These are phyloP conservation scores for Macroteleia sp. DNA, from an alignment of 2,888 invertebrate species.

Conservation along the genomic window DNA sequence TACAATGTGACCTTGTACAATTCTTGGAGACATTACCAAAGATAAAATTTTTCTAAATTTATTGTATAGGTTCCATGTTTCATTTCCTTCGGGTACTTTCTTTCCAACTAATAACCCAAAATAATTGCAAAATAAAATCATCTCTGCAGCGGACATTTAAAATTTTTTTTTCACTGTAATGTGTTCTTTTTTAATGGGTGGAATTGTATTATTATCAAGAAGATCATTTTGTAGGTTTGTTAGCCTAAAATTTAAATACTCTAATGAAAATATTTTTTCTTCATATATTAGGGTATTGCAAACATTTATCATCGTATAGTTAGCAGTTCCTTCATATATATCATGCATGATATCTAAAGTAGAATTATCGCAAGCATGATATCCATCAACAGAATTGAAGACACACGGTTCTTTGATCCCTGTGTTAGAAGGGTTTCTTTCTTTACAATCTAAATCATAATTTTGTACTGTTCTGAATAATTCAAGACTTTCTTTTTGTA, in stretches of 20 bases:
- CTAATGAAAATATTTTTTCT: conserved; percentile 26
- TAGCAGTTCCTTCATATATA: conserved; percentile 12
- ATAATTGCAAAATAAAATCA: conserved; percentile 30
- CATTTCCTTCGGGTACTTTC: conserved; percentile 13
- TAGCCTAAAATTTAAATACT: conserved; percentile 29
- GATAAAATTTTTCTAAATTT: background rate
- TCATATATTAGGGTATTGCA: conserved; percentile 6
- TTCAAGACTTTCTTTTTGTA: background rate
- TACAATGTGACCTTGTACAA: background rate
- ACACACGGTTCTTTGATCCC: conserved; percentile 22
- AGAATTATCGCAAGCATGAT: conserved; percentile 18
- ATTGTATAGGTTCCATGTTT: conserved; percentile 9
- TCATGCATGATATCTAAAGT: conserved; percentile 36
- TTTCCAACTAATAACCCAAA: conserved; percentile 31
- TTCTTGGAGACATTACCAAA: background rate
- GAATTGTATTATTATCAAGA: conserved; percentile 13
- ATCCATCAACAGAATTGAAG: conserved; percentile 32
- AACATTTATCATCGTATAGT: background rate
- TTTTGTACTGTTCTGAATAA: conserved; percentile 15
- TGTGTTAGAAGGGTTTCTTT: background rate
- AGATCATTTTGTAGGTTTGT: background rate
- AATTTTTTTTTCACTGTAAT: conserved; percentile 14
- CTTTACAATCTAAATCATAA: conserved; percentile 13
- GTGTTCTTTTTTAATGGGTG: conserved; percentile 22
- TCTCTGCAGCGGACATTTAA: conserved; percentile 39